Percentiles rank a stretch among this genome's conserved stretches.
phyloP scores from a whole-genome alignment of 2,113 vertebrate species.

The Stigmatopora nigra region DNA sequence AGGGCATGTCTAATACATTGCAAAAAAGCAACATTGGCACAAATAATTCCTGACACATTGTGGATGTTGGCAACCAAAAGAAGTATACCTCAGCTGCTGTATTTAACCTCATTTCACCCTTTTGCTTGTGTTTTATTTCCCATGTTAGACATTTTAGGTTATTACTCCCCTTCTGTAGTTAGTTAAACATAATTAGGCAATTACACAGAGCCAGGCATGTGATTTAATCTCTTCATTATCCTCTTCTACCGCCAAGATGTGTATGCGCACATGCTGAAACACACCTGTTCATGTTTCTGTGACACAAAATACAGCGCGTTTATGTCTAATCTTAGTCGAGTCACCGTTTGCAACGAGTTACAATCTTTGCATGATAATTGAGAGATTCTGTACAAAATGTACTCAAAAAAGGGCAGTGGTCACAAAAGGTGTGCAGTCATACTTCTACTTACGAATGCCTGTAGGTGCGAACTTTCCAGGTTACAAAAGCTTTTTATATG shows the following conservation, averaged over 20 bases:
- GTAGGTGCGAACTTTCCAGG: too few species aligned
- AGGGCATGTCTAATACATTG: neutral
- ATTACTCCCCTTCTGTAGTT: neutral
- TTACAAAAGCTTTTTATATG: too few species aligned
- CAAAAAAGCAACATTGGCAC: neutral
- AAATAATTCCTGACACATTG: neutral
- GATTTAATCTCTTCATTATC: neutral
- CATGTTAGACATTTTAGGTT: conserved; percentile 1
- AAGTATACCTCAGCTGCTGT: neutral
- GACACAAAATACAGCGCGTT: neutral
- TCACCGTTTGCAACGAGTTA: neutral
- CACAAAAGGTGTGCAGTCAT: too few species aligned
- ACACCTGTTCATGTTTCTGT: neutral
- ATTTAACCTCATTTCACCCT: neutral
- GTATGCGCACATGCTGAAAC: neutral
- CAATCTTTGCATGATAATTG: neutral
- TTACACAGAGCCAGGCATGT: conserved; percentile 3
- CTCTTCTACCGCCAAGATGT: neutral
- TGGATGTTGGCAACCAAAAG: neutral
- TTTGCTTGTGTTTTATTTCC: conserved; percentile 2
- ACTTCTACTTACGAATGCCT: too few species aligned
- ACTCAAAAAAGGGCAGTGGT: too few species aligned
- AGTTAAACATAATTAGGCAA: conserved; percentile 2
- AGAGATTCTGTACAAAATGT: too few species aligned
- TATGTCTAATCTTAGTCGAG: neutral